phyloP scores from a whole-genome alignment of 2,797 vertebrate genomes.

The Sebastes flavidus region DNA sequence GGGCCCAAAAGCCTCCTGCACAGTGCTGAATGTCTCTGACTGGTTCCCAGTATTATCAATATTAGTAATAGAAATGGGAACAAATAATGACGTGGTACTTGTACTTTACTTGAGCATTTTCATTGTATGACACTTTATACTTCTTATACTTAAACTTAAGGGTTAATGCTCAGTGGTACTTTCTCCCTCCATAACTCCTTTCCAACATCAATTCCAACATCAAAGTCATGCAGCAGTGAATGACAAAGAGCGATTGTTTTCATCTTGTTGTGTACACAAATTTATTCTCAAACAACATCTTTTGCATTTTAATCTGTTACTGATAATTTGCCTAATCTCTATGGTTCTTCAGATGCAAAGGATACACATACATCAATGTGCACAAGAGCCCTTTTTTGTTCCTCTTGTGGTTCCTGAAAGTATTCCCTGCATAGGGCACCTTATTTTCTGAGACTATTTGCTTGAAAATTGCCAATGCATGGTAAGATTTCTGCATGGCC shows the following conservation, averaged over 20 bases:
- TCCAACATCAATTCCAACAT: not conserved
- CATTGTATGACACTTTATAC: not conserved
- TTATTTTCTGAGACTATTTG: not conserved
- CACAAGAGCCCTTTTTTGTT: not conserved
- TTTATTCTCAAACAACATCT: not conserved
- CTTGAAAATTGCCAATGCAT: not conserved
- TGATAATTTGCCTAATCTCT: not conserved
- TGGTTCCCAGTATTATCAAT: not conserved
- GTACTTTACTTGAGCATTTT: not conserved
- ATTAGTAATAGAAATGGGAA: not conserved
- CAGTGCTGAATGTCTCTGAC: not conserved
- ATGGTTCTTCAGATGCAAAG: not conserved
- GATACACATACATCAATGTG: not conserved
- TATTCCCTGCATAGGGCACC: not conserved
- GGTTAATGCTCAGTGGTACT: not conserved
- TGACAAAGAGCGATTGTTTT: not conserved
- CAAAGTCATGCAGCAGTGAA: not conserved
- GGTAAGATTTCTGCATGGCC: not conserved
- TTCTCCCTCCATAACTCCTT: not conserved
- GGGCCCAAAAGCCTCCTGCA: not conserved
- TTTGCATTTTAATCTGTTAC: not conserved
- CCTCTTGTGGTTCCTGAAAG: not conserved
- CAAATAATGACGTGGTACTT: not conserved
- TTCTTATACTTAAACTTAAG: not conserved
- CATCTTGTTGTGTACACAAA: not conserved